Conservation (phyloP, 2,888 invertebrate genomes). For the Trisateles emortualis region DNA sequence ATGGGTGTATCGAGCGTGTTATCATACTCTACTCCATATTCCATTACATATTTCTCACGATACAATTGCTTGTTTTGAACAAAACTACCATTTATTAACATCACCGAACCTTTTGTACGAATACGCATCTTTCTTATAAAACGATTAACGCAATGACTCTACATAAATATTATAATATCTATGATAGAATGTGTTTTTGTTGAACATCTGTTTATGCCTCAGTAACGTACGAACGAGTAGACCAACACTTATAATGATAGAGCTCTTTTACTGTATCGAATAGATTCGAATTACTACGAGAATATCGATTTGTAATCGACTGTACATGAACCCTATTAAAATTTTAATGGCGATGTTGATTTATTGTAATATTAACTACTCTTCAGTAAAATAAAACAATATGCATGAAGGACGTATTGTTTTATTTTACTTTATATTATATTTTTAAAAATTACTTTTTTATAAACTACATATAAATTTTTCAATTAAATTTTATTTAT, state of each 20-base stretch:
- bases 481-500: too few species aligned
- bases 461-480: too few species aligned
- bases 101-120: conserved; percentile 10
- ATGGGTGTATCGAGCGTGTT: too few species aligned
- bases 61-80: background rate
- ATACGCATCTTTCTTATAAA: conserved; percentile 25
- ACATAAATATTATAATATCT: conserved; percentile 19
- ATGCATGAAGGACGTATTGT: too few species aligned
- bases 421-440: too few species aligned
- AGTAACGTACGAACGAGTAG: too few species aligned
- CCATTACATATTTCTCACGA: conserved; percentile 9
- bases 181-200: conserved; percentile 33
- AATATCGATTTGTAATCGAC: background rate
- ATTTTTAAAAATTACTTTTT: too few species aligned
- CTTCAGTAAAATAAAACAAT: too few species aligned
- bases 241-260: conserved; percentile 17
- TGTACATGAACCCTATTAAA: background rate
- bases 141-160: conserved; percentile 46
- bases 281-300: conserved; percentile 4
- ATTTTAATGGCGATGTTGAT: background rate
- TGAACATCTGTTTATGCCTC: conserved; percentile 42
- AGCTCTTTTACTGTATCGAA: conserved; percentile 18
- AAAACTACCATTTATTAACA: conserved; percentile 28
- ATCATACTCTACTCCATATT: too few species aligned
- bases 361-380: background rate